Conservation (phyloP, 2,797 vertebrate species). For the Masticophis lateralis region DNA sequence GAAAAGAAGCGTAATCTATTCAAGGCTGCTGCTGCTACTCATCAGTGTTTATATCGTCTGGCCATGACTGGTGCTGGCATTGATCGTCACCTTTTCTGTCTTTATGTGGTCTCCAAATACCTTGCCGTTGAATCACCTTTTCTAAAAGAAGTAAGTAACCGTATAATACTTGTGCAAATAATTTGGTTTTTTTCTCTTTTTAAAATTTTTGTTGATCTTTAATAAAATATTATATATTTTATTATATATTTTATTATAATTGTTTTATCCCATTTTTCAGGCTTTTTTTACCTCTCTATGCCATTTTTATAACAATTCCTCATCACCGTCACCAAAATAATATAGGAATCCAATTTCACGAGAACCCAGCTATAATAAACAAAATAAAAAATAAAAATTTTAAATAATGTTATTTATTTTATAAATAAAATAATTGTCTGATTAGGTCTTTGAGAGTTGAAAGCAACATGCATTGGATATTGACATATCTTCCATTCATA, state of each 20-base stretch:
- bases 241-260: neutral
- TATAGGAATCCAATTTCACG: neutral
- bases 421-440: neutral
- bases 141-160: conserved; percentile 84
- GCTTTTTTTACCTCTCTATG: neutral
- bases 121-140: conserved; percentile 92
- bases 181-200: neutral
- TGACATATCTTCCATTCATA: neutral
- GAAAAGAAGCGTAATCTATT: conserved; percentile 81
- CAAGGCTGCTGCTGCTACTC: conserved; percentile 80
- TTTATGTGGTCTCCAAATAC: conserved; percentile 96
- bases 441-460: neutral
- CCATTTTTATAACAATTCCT: neutral
- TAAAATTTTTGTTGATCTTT: neutral
- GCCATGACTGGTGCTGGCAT: conserved; percentile 93
- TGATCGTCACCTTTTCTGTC: conserved; percentile 97
- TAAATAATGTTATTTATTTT: too few species aligned
- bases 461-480: neutral
- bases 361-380: neutral
- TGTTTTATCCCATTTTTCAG: neutral
- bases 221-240: too few species aligned
- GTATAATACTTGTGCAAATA: neutral
- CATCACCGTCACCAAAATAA: neutral
- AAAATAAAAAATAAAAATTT: neutral
- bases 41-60: conserved; percentile 87